Evolutionary conservation across 2,888 invertebrate species (phyloP).

Genomic region (Monoplex corrugatus): DNA sequence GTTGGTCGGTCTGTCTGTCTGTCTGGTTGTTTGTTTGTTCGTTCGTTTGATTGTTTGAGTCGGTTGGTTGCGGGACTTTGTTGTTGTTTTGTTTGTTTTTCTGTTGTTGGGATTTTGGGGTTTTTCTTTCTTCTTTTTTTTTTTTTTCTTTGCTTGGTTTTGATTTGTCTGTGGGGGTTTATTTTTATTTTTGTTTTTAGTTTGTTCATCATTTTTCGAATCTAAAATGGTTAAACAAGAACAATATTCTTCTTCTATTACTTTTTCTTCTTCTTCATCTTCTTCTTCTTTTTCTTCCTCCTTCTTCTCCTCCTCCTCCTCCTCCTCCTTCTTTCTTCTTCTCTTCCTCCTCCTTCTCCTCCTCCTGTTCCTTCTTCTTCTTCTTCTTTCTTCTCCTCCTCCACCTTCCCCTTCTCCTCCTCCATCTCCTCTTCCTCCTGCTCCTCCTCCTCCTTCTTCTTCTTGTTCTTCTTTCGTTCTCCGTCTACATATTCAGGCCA

Average conservation of each 20-base stretch:
- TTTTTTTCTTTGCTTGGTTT: too few relatives aligned
- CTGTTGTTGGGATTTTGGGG: too few relatives aligned
- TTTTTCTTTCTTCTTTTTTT: too few relatives aligned
- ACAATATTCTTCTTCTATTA: background rate
- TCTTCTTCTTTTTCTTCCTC: constrained; percentile 24
- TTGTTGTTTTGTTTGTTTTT: too few relatives aligned
- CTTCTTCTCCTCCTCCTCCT: background rate
- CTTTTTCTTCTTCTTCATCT: constrained; percentile 1
- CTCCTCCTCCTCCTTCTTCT: background rate
- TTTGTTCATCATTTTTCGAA: too few relatives aligned
- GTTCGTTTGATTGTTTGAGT: too few relatives aligned
- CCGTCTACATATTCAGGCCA: too few relatives aligned
- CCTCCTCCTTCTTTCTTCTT: background rate
- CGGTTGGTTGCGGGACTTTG: too few relatives aligned
- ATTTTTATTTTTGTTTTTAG: too few relatives aligned
- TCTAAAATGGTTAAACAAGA: background rate
- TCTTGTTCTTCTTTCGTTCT: background rate
- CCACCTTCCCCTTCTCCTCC: background rate
- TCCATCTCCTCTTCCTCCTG: background rate
- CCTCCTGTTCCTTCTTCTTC: background rate
- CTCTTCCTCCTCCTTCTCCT: background rate
- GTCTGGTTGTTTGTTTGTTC: too few relatives aligned
- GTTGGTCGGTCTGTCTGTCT: too few relatives aligned
- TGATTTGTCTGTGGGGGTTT: too few relatives aligned
- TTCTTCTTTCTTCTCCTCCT: background rate